phyloP scores from a whole-genome alignment of 2,888 invertebrate species.

The Mellilla xanthometata region DNA sequence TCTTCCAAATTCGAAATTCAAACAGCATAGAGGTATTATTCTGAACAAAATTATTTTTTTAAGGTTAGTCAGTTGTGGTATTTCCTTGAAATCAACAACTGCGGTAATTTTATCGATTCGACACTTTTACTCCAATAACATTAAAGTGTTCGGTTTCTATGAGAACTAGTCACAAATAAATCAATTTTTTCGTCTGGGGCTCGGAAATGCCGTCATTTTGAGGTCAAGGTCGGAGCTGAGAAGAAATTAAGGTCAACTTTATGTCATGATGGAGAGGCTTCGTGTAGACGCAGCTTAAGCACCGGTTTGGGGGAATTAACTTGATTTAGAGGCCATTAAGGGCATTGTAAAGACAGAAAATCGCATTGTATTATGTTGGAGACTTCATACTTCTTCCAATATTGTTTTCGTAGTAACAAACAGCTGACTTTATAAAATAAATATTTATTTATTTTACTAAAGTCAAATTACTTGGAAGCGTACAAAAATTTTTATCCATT shows the following conservation, averaged over 20 bases:
- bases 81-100: constrained; percentile 72
- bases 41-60: not conserved
- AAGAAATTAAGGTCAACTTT: constrained; percentile 26
- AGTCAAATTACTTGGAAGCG: no score
- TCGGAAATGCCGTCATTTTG: constrained; percentile 15
- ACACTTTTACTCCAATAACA: constrained; percentile 60
- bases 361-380: no score
- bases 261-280: constrained; percentile 21
- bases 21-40: not conserved
- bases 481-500: no score
- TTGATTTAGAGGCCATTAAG: constrained; percentile 4
- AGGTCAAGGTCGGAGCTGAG: constrained; percentile 29
- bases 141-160: constrained; percentile 54
- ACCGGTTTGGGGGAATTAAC: constrained; percentile 4
- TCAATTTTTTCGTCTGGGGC: constrained; percentile 36
- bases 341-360: no score
- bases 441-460: no score
- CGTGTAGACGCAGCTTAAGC: constrained; percentile 19
- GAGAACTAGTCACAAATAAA: constrained; percentile 48
- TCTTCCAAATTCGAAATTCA: not conserved
- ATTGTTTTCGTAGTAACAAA: no score
- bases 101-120: constrained; percentile 83
- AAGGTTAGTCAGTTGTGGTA: constrained; percentile 16
- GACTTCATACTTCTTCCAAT: no score
- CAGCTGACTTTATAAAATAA: no score